Evolutionary conservation across 2,113 vertebrate genomes (phyloP), one percentile per base, ranked within the genome.

Genomic region (Scophthalmus maximus): DNA sequence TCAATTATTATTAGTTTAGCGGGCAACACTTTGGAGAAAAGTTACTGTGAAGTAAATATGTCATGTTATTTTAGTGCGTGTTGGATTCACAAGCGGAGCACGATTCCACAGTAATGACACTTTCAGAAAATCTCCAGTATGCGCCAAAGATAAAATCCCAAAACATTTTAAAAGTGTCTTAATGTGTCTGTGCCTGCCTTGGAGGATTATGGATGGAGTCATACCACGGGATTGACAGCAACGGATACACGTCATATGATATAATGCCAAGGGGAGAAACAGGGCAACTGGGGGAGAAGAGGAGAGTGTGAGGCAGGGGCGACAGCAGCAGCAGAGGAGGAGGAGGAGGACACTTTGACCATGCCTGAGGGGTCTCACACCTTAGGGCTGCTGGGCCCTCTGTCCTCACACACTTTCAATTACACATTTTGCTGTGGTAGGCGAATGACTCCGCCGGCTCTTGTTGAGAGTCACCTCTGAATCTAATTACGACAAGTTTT

Each of bases 361-460:
- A 42, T 52, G n/a, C 58, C 59, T 29, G 12, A 42, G 30, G 66
- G 58, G 52, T 73, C 26, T 49, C 60, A 68, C 60, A 68, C 60
- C 55, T 66, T 5, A 44, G 20, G 25, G 14, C 51, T 72, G 49
- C 29, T n/a, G 61, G 50, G 17, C 50, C 53, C 36, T 74, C 56
- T 53, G 30, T 69, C 38, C 26, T 32, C 12, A 55, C 30, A 68
- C 62, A 40, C 58, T 62, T 75, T 79, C 75, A 82, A 88, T 87
- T 79, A 84, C 22, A 70, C 9, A 73, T 86, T 81, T 80, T 73
- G 87, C 87, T 87, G 78, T 61, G 47, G 56, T 86, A 78, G 71
- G 84, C 67, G 17, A 79, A 80, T 57, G 53, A 78, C 29, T 70
- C 52, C 79, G 68, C 73, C 60, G 36, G 51, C 60, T 73, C 72